Percentiles rank a stretch among this genome's conserved stretches.
phyloP scores from a whole-genome alignment of 2,113 vertebrate species.

The Oenanthe melanoleuca region DNA sequence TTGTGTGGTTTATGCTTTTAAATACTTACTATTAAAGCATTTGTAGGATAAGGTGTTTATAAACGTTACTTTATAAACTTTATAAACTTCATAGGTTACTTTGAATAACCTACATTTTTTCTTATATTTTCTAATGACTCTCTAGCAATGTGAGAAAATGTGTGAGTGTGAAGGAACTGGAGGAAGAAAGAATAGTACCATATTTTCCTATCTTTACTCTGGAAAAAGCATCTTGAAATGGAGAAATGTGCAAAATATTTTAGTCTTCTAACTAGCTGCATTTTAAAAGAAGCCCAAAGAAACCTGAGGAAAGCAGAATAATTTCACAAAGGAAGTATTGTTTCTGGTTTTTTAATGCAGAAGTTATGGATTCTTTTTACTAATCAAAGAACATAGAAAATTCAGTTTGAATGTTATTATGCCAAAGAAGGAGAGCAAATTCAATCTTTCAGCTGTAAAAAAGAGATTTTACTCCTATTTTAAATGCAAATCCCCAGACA shows the following conservation, averaged over 20 bases:
- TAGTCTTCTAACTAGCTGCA: neutral
- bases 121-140: neutral
- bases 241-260: neutral
- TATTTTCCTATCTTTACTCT: neutral
- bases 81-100: neutral
- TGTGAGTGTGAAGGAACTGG: neutral
- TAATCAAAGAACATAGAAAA: slow-evolving; percentile 56
- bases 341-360: slow-evolving; percentile 6
- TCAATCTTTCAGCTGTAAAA: slow-evolving; percentile 47
- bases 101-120: neutral
- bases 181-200: neutral
- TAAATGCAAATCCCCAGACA: slow-evolving; percentile 54
- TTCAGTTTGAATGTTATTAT: slow-evolving; percentile 54
- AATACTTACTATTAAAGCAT: neutral
- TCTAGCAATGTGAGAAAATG: neutral
- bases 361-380: neutral
- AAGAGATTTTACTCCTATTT: slow-evolving; percentile 40
- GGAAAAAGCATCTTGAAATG: neutral
- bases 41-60: neutral
- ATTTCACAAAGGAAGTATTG: slow-evolving; percentile 41
- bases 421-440: slow-evolving; percentile 30
- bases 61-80: neutral
- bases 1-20: neutral
- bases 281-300: neutral
- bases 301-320: slow-evolving; percentile 6